phyloP scores from a whole-genome alignment of 2,888 invertebrate species.

The Callimorpha dominula region DNA sequence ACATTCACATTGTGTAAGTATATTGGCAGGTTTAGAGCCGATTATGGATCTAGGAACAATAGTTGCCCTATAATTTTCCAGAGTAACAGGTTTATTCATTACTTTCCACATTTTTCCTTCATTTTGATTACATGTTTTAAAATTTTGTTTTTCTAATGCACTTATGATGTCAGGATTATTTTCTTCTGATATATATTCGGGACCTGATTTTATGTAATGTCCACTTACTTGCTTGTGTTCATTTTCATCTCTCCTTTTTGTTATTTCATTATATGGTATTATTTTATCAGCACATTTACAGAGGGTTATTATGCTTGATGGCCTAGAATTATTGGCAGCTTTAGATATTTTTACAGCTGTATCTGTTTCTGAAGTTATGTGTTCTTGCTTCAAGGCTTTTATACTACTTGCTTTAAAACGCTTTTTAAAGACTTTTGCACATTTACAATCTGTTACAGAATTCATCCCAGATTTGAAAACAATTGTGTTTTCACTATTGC shows the following conservation, averaged over 20 bases:
- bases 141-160: not conserved
- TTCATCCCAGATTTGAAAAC: not conserved
- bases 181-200: not conserved
- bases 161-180: not conserved
- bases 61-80: not conserved
- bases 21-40: not conserved
- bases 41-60: not conserved
- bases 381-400: not conserved
- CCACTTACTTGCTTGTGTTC: not conserved
- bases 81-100: not conserved
- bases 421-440: not conserved
- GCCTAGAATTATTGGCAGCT: not conserved
- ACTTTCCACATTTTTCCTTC: not conserved
- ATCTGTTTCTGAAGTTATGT: not conserved
- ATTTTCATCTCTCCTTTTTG: not conserved
- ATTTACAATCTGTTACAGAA: not conserved
- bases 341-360: not conserved
- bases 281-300: not conserved
- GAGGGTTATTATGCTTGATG: not conserved
- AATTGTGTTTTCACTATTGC: too few species aligned
- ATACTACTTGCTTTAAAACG: not conserved
- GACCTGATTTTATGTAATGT: not conserved
- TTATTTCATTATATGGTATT: not conserved
- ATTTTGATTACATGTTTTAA: not conserved
- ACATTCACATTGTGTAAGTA: not conserved